Conservation (phyloP, 2,113 vertebrate species). For the Hippotragus niger region DNA sequence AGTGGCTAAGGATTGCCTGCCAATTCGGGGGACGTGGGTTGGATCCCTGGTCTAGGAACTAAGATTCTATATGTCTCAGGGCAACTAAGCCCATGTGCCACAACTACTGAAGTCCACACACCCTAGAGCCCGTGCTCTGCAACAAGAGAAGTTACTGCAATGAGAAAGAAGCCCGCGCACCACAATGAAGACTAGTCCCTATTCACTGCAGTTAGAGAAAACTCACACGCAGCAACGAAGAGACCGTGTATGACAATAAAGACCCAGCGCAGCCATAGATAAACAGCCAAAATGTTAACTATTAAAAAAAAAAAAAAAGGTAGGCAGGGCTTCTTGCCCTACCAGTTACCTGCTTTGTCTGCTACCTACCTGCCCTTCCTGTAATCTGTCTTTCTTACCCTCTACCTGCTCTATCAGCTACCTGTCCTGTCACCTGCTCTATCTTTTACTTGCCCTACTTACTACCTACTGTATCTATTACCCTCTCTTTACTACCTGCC, state of each 20-base stretch:
- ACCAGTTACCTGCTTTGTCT: neutral
- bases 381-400: neutral
- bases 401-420: neutral
- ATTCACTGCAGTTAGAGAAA: neutral
- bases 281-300: neutral
- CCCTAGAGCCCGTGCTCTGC: neutral
- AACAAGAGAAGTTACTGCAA: neutral
- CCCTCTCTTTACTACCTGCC: neutral
- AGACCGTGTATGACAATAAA: neutral
- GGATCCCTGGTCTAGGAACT: neutral
- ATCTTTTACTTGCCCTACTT: neutral
- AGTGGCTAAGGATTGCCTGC: neutral
- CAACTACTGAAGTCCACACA: neutral
- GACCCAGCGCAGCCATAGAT: neutral
- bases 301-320: neutral
- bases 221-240: rapidly evolving
- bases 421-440: neutral
- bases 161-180: rapidly evolving
- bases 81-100: neutral
- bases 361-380: neutral
- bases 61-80: neutral
- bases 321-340: neutral
- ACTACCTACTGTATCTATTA: neutral
- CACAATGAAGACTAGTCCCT: neutral
- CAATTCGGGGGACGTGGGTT: neutral